Base-by-base conservation (phyloP, 2,113 vertebrate genomes). In the Lipotes vexillifer region DNA sequence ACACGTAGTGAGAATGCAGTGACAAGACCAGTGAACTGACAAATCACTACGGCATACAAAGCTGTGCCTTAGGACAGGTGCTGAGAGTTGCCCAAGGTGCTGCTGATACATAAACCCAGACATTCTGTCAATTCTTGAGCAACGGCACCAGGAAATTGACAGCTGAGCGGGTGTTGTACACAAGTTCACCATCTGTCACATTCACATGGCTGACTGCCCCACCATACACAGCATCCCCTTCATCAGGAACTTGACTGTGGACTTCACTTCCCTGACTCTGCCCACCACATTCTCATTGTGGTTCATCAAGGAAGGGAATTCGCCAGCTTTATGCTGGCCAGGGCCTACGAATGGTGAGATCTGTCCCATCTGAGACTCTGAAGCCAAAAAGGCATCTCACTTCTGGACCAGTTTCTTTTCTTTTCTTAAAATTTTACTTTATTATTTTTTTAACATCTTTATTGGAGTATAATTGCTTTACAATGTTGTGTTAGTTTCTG, bases 321-420 rank as follows among this genome's bases (percentile, higher is more conserved):
- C 0, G 1, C 23, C 5, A 18, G 33, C 3, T 14, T 38, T 29
- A 29, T 29, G 14, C 10, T 36, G 23, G 46, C 65, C 33, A 38
- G 11, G 46, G 33, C 21, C 33, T 46, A 55, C 9, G 65, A 69
- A 55, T 38, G 3, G 8, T 55, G 14, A 46, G 18, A 65, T 23
- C 29, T 65, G 31, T 21, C 66, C 25, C 41, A 25, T 68, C 61
- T 49, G 83, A 66, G 14, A 55, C 63, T 85, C 11, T 66, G 23
- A 85, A n/a, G 80, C 44, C 46, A 66, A 13, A 84, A 66, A 33
- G 18, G 36, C 55, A 82, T 33, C 61, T n/a, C 8, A 29, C 46
- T 69, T 99, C 98, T 99, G 99, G 65, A 99, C 99, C 87, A 99
- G 49, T 88, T 99, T 99, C 97, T 99, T 99, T 5, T 15, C 14